These are phyloP conservation scores for Boloria euphrosyne DNA, from an alignment of 2,888 invertebrate species.

Conservation along the genomic window DNA sequence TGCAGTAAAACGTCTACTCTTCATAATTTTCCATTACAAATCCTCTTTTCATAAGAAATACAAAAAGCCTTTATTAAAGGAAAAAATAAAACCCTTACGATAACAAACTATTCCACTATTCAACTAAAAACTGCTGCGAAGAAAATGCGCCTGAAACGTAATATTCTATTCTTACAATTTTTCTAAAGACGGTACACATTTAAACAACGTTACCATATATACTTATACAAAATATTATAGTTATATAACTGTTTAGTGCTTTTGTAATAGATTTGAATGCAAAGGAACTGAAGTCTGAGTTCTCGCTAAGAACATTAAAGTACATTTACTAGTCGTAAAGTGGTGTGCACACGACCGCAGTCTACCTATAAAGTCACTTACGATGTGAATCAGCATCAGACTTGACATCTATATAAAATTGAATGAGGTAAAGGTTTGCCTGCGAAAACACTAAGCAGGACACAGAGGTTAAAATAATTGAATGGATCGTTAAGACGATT, in stretches of 20 bases:
- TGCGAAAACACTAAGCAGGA: neutral
- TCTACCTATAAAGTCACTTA: slow-evolving; percentile 42
- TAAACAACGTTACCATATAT: slow-evolving; percentile 32
- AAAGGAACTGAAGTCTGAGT: slow-evolving; percentile 38
- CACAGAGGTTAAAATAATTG: neutral
- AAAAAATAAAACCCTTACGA: slow-evolving; percentile 30
- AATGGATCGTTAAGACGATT: neutral
- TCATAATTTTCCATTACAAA: slow-evolving; percentile 17
- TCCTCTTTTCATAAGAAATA: slow-evolving; percentile 25
- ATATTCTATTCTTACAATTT: slow-evolving; percentile 33
- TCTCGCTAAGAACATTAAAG: slow-evolving; percentile 43
- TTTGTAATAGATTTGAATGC: slow-evolving; percentile 40
- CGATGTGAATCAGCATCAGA: slow-evolving; percentile 37
- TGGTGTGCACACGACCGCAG: slow-evolving; percentile 40
- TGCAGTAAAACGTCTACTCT: neutral
- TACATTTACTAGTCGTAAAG: slow-evolving; percentile 47
- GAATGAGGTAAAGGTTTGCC: slow-evolving; percentile 19
- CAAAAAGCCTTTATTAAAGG: slow-evolving; percentile 28
- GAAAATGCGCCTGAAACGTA: slow-evolving; percentile 34
- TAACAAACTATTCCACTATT: slow-evolving; percentile 27
- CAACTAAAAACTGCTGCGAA: slow-evolving; percentile 30
- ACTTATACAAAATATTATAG: slow-evolving; percentile 23
- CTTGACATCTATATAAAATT: slow-evolving; percentile 23
- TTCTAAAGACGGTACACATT: slow-evolving; percentile 35
- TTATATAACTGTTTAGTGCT: slow-evolving; percentile 38